A percentile compares a stretch with the other conserved stretches of the same genome.
Evolutionary conservation across 2,888 invertebrate genomes (phyloP).

Genomic region (Heteromyza rotundicornis): DNA sequence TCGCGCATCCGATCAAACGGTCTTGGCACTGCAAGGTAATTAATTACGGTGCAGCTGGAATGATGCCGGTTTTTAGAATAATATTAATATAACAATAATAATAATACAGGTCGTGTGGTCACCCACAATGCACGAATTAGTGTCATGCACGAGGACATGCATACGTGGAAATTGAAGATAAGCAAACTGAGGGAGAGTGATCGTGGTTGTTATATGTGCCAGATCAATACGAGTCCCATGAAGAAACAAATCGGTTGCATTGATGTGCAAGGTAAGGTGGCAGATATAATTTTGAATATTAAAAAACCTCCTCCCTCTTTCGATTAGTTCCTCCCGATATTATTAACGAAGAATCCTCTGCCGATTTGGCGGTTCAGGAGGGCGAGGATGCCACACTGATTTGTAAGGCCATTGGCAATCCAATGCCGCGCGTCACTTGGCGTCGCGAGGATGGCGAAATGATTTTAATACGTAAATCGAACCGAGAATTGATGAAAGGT

Average conservation of each 20-base stretch:
- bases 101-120: constrained; percentile 80
- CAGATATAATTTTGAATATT: not conserved
- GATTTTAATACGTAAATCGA: constrained; percentile 66
- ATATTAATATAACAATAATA: too few species aligned
- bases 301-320: constrained; percentile 17
- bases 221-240: constrained; percentile 88
- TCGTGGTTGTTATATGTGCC: constrained; percentile 90
- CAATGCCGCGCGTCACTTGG: constrained; percentile 80
- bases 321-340: constrained; percentile 81
- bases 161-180: constrained; percentile 86
- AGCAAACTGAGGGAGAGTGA: constrained; percentile 81
- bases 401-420: constrained; percentile 83
- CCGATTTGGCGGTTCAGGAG: constrained; percentile 79
- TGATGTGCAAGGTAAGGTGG: constrained; percentile 80
- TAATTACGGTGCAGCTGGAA: too few species aligned
- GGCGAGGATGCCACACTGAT: constrained; percentile 77
- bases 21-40: constrained; percentile 84
- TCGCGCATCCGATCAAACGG: constrained; percentile 88
- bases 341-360: constrained; percentile 75
- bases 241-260: constrained; percentile 87
- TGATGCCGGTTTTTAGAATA: too few species aligned
- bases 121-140: constrained; percentile 83
- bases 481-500: constrained; percentile 62
- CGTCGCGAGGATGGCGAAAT: constrained; percentile 76
- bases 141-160: constrained; percentile 80